Percentiles rank a stretch among this genome's conserved stretches.
Evolutionary conservation across 2,113 vertebrate genomes (phyloP).

Genomic region (Myotis brandtii): DNA sequence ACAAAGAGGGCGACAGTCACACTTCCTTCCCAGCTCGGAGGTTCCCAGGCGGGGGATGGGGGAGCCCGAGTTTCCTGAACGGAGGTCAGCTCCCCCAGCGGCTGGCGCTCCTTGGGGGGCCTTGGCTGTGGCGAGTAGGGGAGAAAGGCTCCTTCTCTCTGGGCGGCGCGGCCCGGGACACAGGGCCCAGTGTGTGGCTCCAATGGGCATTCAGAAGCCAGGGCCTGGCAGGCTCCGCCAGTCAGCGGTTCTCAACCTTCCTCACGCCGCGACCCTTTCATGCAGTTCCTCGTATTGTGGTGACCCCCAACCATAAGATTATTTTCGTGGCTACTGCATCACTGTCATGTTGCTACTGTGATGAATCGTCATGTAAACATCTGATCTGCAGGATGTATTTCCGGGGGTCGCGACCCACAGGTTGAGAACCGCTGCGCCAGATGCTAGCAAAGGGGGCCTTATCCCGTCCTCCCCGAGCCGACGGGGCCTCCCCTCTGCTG

Average conservation of each 20-base stretch:
- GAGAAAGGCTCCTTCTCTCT: constrained; percentile 54
- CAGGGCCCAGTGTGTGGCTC: constrained; percentile 56
- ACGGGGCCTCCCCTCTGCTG: not conserved
- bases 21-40: not conserved
- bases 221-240: constrained; percentile 22
- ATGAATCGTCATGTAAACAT: no score
- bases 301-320: no score
- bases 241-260: no score
- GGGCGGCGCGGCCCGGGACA: not conserved
- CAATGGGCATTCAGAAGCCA: constrained; percentile 37
- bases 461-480: not conserved
- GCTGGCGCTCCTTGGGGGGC: constrained; percentile 22
- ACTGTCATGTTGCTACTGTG: no score
- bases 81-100: not conserved
- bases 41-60: constrained; percentile 1
- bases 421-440: not conserved
- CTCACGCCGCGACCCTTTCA: no score
- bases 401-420: no score
- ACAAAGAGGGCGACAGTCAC: not conserved
- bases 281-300: no score
- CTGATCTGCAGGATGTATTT: no score
- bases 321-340: no score
- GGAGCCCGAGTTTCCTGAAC: constrained; percentile 47
- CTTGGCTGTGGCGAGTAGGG: not conserved
- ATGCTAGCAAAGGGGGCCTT: constrained; percentile 44